Base-by-base conservation (phyloP, 2,888 invertebrate genomes). In the Andricus quercusramuli region DNA sequence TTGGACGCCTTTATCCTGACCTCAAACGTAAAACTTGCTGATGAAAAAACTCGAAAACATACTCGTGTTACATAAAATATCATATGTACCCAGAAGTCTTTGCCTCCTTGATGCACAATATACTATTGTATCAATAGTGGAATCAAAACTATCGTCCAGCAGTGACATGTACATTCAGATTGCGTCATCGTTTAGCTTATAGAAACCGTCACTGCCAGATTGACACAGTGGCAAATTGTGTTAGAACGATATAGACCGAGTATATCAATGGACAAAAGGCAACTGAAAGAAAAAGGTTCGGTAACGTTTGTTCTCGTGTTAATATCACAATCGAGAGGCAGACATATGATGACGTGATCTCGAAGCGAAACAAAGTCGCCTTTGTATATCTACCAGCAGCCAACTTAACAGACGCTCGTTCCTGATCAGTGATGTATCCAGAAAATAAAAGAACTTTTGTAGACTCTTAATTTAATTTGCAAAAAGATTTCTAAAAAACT, bases 281-380 rank as follows among this genome's bases (percentile, higher is more conserved):
- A 25, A 74, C 56, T 32, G 56, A 56, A 37, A 59, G 37, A 56
- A 74, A 74, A 74, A 74, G 51, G 56, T 74, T 74, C 56, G 74
- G 56, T 74, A 74, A 74, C 74, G 74, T 74, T 74, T 74, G 74
- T 74, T 74, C 74, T 74, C 74, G 32, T 74, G 74, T 77, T 78
- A 81, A 79, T 85, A 83, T 84, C 83, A 85, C 83, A 85, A 86
- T 87, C 85, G 83, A 25, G 25, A 79, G 77, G 78, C 77, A 74
- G 77, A 84, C 83, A 74, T n/a, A 82, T 84, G 84, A 87, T 86
- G 88, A 88, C 85, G 88, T 81, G 84, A 83, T 77, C 78, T 79
- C 84, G 82, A 84, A 85, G 85, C 84, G 56, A 78, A 86, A 91
- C 90, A 91, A 91, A 90, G 90, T 90, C 86, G 84, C 59, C 90